phyloP scores from a whole-genome alignment of 2,888 invertebrate species.

The Tetropium fuscum region DNA sequence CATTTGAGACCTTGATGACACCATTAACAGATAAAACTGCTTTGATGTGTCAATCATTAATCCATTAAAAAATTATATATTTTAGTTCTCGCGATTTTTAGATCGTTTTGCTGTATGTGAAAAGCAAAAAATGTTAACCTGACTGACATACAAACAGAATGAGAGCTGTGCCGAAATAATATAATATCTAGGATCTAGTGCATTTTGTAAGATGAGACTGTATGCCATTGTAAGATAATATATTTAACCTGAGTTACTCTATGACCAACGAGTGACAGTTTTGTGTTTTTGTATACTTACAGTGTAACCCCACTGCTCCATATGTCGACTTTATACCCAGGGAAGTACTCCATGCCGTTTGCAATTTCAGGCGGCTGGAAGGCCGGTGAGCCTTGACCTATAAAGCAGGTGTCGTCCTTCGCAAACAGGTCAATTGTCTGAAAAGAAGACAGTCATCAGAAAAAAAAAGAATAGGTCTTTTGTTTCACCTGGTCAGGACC shows the following conservation, averaged over 20 bases:
- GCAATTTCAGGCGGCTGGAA: constrained; percentile 99
- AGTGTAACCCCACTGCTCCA: constrained; percentile 99
- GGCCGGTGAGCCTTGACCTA: constrained; percentile 98
- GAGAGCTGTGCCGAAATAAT: no score
- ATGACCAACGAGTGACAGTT: background rate
- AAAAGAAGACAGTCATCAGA: constrained; percentile 74
- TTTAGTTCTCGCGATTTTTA: no score
- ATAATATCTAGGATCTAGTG: no score
- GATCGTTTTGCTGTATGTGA: no score
- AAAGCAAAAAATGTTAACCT: no score
- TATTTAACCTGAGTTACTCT: background rate
- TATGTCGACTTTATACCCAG: constrained; percentile 97
- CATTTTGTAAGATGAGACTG: no score
- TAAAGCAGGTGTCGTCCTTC: constrained; percentile 86
- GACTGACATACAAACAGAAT: no score
- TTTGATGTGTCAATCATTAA: no score
- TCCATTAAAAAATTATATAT: no score
- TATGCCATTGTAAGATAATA: no score
- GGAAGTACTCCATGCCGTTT: constrained; percentile 91
- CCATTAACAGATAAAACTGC: no score
- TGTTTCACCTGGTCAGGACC: constrained; percentile 99
- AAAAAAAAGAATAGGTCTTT: constrained; percentile 97
- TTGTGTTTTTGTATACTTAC: constrained; percentile 70
- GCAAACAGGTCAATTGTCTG: constrained; percentile 92
- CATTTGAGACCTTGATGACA: no score